Conservation (phyloP, 2,113 vertebrate species). For the Piliocolobus tephrosceles region DNA sequence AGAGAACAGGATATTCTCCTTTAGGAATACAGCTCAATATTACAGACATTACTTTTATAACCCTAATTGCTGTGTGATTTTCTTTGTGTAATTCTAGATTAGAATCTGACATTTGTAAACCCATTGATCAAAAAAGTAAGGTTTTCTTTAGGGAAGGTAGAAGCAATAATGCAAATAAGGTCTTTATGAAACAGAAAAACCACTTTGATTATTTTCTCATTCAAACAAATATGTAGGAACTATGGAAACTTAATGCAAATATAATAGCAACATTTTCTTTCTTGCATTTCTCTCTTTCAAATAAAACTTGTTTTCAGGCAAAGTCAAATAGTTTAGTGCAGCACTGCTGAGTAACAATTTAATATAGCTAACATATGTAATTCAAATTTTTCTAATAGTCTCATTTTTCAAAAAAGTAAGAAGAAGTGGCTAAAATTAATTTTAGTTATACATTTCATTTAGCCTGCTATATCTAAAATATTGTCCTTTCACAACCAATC, state of each 20-base stretch:
- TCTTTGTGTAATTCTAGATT: background rate
- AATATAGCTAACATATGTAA: background rate
- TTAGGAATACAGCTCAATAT: constrained; percentile 24
- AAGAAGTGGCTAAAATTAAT: background rate
- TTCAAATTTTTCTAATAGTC: background rate
- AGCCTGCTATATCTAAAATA: background rate
- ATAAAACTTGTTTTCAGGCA: background rate
- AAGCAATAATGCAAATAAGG: background rate
- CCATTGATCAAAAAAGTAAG: constrained; percentile 1
- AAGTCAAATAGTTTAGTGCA: background rate
- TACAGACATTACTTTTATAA: background rate
- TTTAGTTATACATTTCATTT: background rate
- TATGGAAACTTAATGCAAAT: background rate
- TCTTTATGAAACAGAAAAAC: background rate
- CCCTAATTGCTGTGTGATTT: background rate
- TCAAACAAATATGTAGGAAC: background rate
- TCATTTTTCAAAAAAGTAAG: background rate
- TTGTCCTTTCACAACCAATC: background rate
- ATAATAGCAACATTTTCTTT: background rate
- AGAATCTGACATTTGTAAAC: background rate
- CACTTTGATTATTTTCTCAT: background rate
- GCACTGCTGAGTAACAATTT: background rate
- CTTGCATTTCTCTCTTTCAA: background rate
- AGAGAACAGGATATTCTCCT: background rate
- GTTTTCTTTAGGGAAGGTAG: background rate